Base-by-base conservation (phyloP, 2,797 vertebrate genomes). In the Thalassophryne amazonica region DNA sequence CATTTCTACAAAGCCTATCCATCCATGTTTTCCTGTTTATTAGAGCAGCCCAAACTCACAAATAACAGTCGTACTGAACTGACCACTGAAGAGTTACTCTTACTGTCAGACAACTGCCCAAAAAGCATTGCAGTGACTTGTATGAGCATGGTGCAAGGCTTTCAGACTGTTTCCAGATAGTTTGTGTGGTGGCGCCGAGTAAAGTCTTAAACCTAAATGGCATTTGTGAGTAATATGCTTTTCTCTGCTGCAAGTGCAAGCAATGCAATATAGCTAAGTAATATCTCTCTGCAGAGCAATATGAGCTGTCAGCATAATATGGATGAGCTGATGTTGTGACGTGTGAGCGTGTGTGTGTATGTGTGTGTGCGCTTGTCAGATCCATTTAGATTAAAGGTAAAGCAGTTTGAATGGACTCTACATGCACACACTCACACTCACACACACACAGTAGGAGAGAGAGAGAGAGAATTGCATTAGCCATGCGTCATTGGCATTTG, bases 201-300 rank as follows among this genome's bases (percentile, higher is more conserved):
- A 60, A 60, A 69, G 77, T 77, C 72, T 75, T 47, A 46, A 35
- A 48, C 35, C 37, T 64, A 72, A 76, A 77, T 74, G 70, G 49
- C 46, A 69, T 78, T 77, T 78, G 54, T 81, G 84, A 86, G 62
- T 85, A 84, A 86, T 85, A 72, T 78, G 78, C 65, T 73, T 78
- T 69, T 59, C 68, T 78, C 53, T 59, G 42, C 76, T 66, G 72
- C 76, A 73, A 78, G 67, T 85, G 82, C 84, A 86, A 87, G 82
- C 83, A 79, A 63, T 74, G 83, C 83, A 86, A 83, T 84, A 77
- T 79, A 48, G 76, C 84, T 80, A 80, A 85, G 78, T 85, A 79
- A 86, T 81, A 81, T 81, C 75, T 80, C 71, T 81, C 66, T 66
- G 72, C 73, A 69, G 76, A 64, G 79, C 76, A 75, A 68, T 83